Conservation (phyloP, 64 coral and sea anemone species). For the Montipora capricornis region DNA sequence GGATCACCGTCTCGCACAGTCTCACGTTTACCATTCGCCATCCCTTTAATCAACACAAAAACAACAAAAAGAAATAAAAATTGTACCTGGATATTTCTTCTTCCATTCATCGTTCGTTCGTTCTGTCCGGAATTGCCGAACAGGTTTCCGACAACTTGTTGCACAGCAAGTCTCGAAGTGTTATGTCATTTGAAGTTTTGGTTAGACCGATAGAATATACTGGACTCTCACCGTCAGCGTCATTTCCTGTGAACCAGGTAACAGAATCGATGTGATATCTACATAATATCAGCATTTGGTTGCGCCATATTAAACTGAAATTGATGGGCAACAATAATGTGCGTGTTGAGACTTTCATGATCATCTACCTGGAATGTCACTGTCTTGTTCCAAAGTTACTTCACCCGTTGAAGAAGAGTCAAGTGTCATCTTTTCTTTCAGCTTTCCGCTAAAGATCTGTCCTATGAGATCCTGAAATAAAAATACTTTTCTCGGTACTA, state of each 20-base stretch:
- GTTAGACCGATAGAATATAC: not conserved
- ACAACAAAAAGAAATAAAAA: too few relatives aligned
- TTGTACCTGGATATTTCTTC: not conserved
- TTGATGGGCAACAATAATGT: too few relatives aligned
- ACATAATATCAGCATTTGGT: not conserved
- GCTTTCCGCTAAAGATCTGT: conserved; percentile 21
- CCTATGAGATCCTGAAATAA: not conserved
- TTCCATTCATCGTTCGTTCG: conserved; percentile 30
- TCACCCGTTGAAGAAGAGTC: not conserved
- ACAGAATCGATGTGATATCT: too few relatives aligned
- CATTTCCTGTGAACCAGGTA: not conserved
- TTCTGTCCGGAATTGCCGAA: not conserved
- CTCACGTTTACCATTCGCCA: too few relatives aligned
- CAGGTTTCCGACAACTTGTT: not conserved
- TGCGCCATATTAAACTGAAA: too few relatives aligned
- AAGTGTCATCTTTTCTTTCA: not conserved
- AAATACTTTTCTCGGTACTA: not conserved
- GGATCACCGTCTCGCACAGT: too few relatives aligned
- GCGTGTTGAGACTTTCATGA: not conserved
- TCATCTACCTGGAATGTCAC: not conserved
- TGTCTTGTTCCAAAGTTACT: not conserved
- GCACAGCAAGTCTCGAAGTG: not conserved
- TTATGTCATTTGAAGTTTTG: not conserved
- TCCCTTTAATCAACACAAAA: too few relatives aligned
- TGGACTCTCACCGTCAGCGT: not conserved